A percentile compares a stretch with the other conserved stretches of the same genome.
Conservation (phyloP, 2,888 invertebrate species). For the Apamea sordens region DNA sequence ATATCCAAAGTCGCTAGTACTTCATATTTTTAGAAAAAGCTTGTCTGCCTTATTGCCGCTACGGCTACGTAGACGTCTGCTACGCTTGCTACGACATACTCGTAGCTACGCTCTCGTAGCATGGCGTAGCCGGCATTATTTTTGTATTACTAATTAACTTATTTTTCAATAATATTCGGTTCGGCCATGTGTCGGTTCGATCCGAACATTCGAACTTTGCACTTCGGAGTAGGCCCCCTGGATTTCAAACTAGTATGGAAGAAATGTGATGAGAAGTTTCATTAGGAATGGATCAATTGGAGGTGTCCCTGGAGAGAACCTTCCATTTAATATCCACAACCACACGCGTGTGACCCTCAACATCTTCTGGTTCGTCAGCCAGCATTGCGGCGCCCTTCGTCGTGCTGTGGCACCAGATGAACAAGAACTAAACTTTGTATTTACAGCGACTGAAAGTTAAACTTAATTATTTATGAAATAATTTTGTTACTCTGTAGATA, state of each 20-base stretch:
- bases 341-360: constrained; percentile 92
- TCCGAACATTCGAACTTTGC: no score
- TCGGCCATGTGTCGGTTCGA: no score
- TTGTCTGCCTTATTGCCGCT: background rate
- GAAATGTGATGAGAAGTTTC: constrained; percentile 81
- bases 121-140: constrained; percentile 2
- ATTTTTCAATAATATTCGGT: no score
- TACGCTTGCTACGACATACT: background rate
- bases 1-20: background rate
- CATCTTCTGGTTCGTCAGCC: constrained; percentile 93
- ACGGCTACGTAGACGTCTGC: background rate
- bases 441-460: constrained; percentile 15
- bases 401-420: constrained; percentile 93
- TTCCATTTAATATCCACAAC: constrained; percentile 94
- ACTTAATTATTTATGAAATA: constrained; percentile 38
- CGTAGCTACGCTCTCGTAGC: constrained; percentile 11
- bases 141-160: no score
- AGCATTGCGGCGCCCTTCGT: constrained; percentile 94
- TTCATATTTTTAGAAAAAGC: background rate
- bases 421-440: constrained; percentile 90
- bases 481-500: constrained; percentile 62
- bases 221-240: no score
- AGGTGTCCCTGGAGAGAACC: constrained; percentile 91
- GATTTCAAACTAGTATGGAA: constrained; percentile 80
- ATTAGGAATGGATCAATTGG: constrained; percentile 85